Evolutionary conservation across 2,888 invertebrate species (phyloP).

Genomic region (Stramonita haemastoma): DNA sequence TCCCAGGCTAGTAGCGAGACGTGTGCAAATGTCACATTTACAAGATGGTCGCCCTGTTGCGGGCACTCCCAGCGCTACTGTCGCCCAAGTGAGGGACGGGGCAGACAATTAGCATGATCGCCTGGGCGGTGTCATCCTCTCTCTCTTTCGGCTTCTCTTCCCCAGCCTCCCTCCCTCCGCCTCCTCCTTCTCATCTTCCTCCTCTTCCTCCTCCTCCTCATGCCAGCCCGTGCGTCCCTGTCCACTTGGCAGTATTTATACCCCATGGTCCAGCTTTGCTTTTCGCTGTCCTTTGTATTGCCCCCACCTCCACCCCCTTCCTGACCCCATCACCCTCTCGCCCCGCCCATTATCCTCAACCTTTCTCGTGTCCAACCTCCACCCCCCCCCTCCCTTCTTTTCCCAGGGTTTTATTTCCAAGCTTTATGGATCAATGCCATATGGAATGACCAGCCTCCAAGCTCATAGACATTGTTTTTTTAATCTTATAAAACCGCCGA

Average conservation of each 20-base stretch:
- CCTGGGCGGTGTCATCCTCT: not conserved
- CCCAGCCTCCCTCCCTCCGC: too few species aligned
- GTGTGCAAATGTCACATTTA: slow-evolving; percentile 43
- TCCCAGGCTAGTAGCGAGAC: slow-evolving; percentile 16
- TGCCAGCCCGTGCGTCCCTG: not conserved
- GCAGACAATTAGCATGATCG: slow-evolving; percentile 30
- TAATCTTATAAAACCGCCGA: too few species aligned
- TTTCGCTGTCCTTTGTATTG: not conserved
- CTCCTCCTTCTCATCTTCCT: not conserved
- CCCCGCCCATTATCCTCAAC: not conserved
- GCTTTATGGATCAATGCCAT: not conserved
- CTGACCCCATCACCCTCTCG: not conserved
- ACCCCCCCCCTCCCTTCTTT: not conserved
- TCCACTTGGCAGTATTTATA: not conserved
- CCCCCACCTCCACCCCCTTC: not conserved
- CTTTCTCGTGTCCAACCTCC: not conserved
- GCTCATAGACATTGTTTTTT: not conserved
- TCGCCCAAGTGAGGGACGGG: not conserved
- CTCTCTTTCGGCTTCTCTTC: not conserved
- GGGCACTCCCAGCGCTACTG: slow-evolving; percentile 9
- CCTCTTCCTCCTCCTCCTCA: not conserved
- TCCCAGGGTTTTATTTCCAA: not conserved
- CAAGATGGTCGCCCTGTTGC: slow-evolving; percentile 23
- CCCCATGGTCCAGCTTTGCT: not conserved
- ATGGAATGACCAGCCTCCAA: not conserved